Base-by-base conservation (phyloP, 2,113 vertebrate genomes). In the Sceloporus tristichus region DNA sequence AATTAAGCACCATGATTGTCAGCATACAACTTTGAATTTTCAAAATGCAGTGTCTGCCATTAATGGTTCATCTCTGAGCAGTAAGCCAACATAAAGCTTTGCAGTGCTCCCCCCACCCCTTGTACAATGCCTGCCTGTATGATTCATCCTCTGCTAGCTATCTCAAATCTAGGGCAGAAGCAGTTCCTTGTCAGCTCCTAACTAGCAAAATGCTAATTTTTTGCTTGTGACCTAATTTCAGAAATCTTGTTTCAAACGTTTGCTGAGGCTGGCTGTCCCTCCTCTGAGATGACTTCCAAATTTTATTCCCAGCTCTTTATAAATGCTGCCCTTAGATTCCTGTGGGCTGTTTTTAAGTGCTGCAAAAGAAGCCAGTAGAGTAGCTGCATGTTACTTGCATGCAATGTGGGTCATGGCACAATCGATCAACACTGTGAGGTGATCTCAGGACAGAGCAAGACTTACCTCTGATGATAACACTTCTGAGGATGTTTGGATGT, bases 121-220 rank as follows among this genome's bases (percentile, higher is more conserved):
- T 23, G 70, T 68, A 56, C 56, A 25, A 9, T 10, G 34, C 38
- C 48, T 3, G 18, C 84, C 29, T 76, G 66, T 70, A 42, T 70
- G 84, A 75, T 82, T 87, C 53, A 80, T 54, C 40, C 77, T 10
- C 9, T 9, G 25, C 73, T 42, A 16, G 78, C 54, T 54, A 90
- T 38, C 74, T 34, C 84, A 71, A 65, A 85, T 80, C 73, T 79
- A n/a, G 88, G 86, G 81, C 86, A 87, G 42, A 84, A 56, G 65
- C 76, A 73, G 80, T 84, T 70, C 42, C 75, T 76, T 82, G 68
- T 84, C 21, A 76, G 48, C 65, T 85, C 19, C 2, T 0, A 85
- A 87, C 71, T 25, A 76, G 77, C 62, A 79, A 86, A 53, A 62
- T 54, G 54, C 73, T 85, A 42, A 54, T 84, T 86, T 79, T 74